Base-by-base conservation (phyloP, 1,140 invertebrate genomes). In the Daktulosphaira vitifoliae region DNA sequence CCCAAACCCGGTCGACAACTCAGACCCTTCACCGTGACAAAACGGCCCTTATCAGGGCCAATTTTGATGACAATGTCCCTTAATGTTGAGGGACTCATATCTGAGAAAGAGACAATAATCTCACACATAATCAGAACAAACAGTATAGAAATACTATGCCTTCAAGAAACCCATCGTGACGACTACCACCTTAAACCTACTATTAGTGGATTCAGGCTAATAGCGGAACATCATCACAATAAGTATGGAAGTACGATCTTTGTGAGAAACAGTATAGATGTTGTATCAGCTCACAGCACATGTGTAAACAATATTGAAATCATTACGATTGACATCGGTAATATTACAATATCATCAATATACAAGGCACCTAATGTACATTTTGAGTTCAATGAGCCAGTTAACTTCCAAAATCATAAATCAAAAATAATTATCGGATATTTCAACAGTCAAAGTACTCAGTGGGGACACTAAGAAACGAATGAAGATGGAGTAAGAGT, bases 31-130 rank as follows among this genome's bases (percentile, higher is more conserved):
- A 42, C 26, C 33, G 13, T 11, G n/a, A n/a, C 2, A 59, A 59
- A 59, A 59, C 38, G 54, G 54, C 37, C 37, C 22, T 56, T 56
- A 56, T 56, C 53, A 56, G 38, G 33, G 33, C 53, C 53, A 56
- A n/a, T 7, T 25, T 22, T 66, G 26, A 53, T n/a, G 5, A 54
- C 42, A n/a, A 66, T 39, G 29, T 66, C 51, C 11, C 23, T 52
- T 33, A 66, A 66, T 66, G 51, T 66, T 20, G 65, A 66, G 44
- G 65, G 65, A 39, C 39, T 66, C n/a, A 37, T 44, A 38, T 51
- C 33, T 3, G 29, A 50, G 1, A 66, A 66, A 51, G 16, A 66
- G 48, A 51, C 16, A 38, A 16, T 66, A 26, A 23, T 66, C 22
- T 29, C 29, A 33, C 29, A 66, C n/a, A 22, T 66, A n/a, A 25